phyloP scores from a whole-genome alignment of 2,113 vertebrate genomes.

The Suncus etruscus region DNA sequence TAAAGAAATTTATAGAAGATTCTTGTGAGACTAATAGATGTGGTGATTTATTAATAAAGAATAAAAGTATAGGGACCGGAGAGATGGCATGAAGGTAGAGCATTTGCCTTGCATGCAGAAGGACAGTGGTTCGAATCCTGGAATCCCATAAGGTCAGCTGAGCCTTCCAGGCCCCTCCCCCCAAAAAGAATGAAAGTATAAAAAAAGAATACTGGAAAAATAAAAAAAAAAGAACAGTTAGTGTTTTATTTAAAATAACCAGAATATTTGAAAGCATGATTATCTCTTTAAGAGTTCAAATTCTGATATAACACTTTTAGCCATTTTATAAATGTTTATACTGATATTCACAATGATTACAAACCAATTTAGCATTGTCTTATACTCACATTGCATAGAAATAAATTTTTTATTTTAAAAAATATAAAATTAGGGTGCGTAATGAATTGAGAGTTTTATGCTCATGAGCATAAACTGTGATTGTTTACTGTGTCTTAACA shows the following conservation, averaged over 20 bases:
- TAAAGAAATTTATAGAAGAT: conserved; percentile 6
- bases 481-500: conserved; percentile 80
- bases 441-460: conserved; percentile 70
- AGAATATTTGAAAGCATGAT: conserved; percentile 49
- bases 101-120: too few relatives aligned
- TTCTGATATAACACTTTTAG: conserved; percentile 70
- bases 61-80: background rate
- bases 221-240: conserved; percentile 38
- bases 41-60: conserved; percentile 16
- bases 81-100: too few relatives aligned
- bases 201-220: conserved; percentile 27
- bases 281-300: conserved; percentile 62
- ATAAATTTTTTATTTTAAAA: conserved; percentile 71
- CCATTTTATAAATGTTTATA: conserved; percentile 69
- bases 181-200: background rate
- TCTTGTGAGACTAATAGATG: conserved; percentile 12
- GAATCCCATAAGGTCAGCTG: too few relatives aligned
- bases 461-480: conserved; percentile 72
- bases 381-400: conserved; percentile 69
- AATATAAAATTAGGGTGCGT: conserved; percentile 60
- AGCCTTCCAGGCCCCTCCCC: background rate
- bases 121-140: too few relatives aligned
- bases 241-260: conserved; percentile 61
- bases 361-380: conserved; percentile 75
- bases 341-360: conserved; percentile 59